Conservation (phyloP, 2,113 vertebrate species). For the Cavia porcellus region DNA sequence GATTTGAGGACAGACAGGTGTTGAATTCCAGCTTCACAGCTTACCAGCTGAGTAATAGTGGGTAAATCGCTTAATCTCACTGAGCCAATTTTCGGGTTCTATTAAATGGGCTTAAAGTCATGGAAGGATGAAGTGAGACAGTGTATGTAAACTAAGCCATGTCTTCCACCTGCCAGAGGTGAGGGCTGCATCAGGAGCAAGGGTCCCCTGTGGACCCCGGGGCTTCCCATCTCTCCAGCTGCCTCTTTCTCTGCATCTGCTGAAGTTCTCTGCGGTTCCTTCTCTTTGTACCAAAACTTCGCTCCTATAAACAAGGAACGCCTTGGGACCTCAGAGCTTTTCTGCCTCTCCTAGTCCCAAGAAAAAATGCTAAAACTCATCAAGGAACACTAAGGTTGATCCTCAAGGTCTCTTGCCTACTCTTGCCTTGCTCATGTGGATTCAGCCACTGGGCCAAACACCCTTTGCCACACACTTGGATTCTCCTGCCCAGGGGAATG, state of each 20-base stretch:
- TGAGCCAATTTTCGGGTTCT: slow-evolving; percentile 36
- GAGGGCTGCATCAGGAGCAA: rapidly evolving
- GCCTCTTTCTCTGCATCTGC: not conserved
- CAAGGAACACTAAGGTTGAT: not conserved
- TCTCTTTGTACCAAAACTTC: not conserved
- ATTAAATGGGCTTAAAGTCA: not conserved
- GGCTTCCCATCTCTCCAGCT: rapidly evolving
- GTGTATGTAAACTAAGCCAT: not conserved
- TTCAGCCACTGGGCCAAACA: not conserved
- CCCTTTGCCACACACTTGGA: not conserved
- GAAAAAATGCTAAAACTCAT: slow-evolving; percentile 8
- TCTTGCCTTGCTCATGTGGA: rapidly evolving
- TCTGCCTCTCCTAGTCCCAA: slow-evolving; percentile 23
- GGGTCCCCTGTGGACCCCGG: rapidly evolving
- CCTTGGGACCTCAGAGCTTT: not conserved
- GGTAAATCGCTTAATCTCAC: not conserved
- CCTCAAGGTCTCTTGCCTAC: not conserved
- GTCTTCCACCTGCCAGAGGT: not conserved
- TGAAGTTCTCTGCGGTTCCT: not conserved
- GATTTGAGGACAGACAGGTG: not conserved
- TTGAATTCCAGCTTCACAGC: not conserved
- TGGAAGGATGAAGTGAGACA: not conserved
- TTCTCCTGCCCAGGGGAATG: slow-evolving; percentile 68
- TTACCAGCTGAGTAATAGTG: not conserved
- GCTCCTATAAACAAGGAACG: not conserved